Evolutionary conservation across 2,888 invertebrate genomes (phyloP), one percentile per base, ranked within the genome.

Genomic region (Cancer borealis): DNA sequence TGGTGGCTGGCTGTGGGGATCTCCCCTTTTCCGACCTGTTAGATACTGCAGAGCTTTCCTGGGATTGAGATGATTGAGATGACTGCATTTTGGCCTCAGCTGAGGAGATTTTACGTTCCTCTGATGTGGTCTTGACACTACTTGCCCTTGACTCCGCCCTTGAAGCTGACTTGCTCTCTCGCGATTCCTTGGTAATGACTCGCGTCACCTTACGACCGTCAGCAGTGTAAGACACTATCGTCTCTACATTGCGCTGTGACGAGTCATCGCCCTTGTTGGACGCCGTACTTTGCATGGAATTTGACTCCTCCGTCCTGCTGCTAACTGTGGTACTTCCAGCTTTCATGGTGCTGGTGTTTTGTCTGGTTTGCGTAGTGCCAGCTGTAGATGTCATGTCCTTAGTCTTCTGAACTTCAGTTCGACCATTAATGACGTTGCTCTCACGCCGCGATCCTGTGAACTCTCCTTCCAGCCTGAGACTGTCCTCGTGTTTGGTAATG

Each of bases 381-480:
- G 79, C 88, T 14, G 73, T 84, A 17, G 66, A 87, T 47, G 93
- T 49, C 49, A 79, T 46, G n/a, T 60, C 91, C 26, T 46, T 45
- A 30, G 88, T 88, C 39, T 91, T 46, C 88, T 92, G 92, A 45
- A 73, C 46, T 21, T 94, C 93, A n/a, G 49, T 21, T 79, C 73
- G 88, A 60, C 93, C 93, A 49, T 94, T 94, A 45, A 39, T 49
- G 21, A 91, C 84, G 45, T 30, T 91, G 45, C 92, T 92, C 30
- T 94, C 94, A 14, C 92, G 84, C 87, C 94, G 84, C 39, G 94
- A 92, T 30, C 87, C 92, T 17, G 91, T 92, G 88, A 95, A 95
- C 26, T 95, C 95, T 14, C 95, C 95, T 49, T 95, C 95, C 6
- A 98, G 97, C 96, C 96, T 96, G 0, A 97, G 96, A 96, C 97